phyloP scores from a whole-genome alignment of 2,113 vertebrate species.

The Choloepus hoffmanni region DNA sequence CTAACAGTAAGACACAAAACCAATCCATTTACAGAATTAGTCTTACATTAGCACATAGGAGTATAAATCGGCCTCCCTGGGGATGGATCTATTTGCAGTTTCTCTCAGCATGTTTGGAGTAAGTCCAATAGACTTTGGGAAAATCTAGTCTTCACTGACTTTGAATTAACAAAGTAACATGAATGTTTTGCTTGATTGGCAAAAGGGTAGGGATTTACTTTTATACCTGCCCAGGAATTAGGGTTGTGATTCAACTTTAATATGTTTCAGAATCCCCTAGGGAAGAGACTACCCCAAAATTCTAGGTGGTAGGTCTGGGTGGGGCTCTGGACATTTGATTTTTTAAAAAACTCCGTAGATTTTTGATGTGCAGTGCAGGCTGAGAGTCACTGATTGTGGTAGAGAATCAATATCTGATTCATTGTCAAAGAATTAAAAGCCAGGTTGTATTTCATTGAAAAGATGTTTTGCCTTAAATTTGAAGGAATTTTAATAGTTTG shows the following conservation, averaged over 20 bases:
- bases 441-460: not conserved
- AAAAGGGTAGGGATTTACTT: conserved; percentile 18
- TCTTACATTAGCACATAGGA: conserved; percentile 85
- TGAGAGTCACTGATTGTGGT: not conserved
- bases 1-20: conserved; percentile 85
- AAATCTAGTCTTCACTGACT: conserved; percentile 77
- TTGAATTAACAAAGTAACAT: conserved; percentile 65
- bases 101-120: conserved; percentile 82
- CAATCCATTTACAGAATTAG: conserved; percentile 87
- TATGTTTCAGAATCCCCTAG: not conserved
- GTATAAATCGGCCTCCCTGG: conserved; percentile 81
- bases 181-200: not conserved
- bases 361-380: not conserved
- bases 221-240: conserved; percentile 10
- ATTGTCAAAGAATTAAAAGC: not conserved
- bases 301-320: not conserved
- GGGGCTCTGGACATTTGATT: not conserved
- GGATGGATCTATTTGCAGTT: conserved; percentile 75
- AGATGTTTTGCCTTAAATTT: not conserved
- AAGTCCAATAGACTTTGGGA: conserved; percentile 83
- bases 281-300: not conserved
- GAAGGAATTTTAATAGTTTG: not conserved
- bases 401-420: not conserved
- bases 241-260: not conserved
- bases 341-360: not conserved